A percentile compares a stretch with the other conserved stretches of the same genome.
Conservation (phyloP, 2,888 invertebrate genomes). For the Acleris literana region DNA sequence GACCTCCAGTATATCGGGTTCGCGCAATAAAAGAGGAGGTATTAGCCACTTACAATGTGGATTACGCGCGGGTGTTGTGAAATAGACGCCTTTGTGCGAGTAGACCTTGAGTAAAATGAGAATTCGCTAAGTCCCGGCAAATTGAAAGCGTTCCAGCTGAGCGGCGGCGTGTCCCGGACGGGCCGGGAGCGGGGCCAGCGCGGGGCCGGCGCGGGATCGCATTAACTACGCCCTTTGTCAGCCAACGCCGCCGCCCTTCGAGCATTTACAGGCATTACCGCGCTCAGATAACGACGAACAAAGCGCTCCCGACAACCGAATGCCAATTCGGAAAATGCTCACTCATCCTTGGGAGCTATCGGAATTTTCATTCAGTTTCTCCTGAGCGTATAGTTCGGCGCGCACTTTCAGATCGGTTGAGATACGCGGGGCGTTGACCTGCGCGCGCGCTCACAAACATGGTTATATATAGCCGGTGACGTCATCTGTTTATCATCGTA, state of each 20-base stretch:
- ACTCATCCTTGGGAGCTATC: slow-evolving; percentile 57
- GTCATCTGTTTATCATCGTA: slow-evolving; percentile 81
- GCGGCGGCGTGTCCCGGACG: slow-evolving; percentile 51
- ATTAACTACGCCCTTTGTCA: slow-evolving; percentile 62
- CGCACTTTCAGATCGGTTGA: slow-evolving; percentile 61
- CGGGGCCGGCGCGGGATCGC: slow-evolving; percentile 47
- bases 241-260: slow-evolving; percentile 51
- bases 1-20: slow-evolving; percentile 41
- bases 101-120: slow-evolving; percentile 59
- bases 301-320: slow-evolving; percentile 57
- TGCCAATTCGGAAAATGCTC: slow-evolving; percentile 62
- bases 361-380: slow-evolving; percentile 45
- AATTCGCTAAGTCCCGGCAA: slow-evolving; percentile 63
- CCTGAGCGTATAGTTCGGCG: slow-evolving; percentile 48
- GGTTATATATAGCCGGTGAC: slow-evolving; percentile 75
- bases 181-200: slow-evolving; percentile 42
- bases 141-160: slow-evolving; percentile 64
- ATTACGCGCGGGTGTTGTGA: slow-evolving; percentile 52
- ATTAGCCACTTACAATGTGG: slow-evolving; percentile 53
- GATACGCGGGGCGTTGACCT: slow-evolving; percentile 68
- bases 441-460: slow-evolving; percentile 69
- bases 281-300: slow-evolving; percentile 65
- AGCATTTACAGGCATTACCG: slow-evolving; percentile 62
- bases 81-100: slow-evolving; percentile 60
- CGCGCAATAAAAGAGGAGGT: slow-evolving; percentile 33